Base-by-base conservation (phyloP, 2,888 invertebrate genomes). In the Gasteruption jaculator region DNA sequence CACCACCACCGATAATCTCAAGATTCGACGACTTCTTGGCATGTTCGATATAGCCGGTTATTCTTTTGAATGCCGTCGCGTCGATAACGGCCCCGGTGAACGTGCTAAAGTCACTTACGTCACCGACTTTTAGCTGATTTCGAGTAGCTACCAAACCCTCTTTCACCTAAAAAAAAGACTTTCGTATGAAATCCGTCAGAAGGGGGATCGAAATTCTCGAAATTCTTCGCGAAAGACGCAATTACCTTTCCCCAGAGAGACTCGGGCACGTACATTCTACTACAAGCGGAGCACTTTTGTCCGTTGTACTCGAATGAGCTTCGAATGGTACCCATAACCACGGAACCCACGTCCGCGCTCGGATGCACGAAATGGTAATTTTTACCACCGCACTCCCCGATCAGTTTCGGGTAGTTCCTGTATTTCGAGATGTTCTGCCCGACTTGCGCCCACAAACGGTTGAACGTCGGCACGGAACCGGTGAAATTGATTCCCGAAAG, bases 71-170 rank as follows among this genome's bases (percentile, higher is more conserved):
- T 6, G 99, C 93, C 63, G 83, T 86, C 30, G 86, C 87, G 71
- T 99, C 97, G 62, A 99, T 99, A 3, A 99, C 99, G 27, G 97
- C 95, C n/a, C 89, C 88, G 39, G 87, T 80, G 69, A 97, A 99
- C 4, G 81, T 75, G 48, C 82, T 80, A 54, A 83, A 84, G 60
- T 95, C 89, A 22, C 82, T 74, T 0, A 86, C 84, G 63, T 95
- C 90, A 8, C 92, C 96, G 46, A 96, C 76, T 73, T 90, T 93
- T 34, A 99, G 72, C 57, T 85, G 76, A 29, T 79, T 73, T 6
- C 83, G 77, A 49, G 82, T 81, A 21, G 78, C 75, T 12, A 88
- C 41, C 36, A 99, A 74, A 5, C 88, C 83, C 55, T 81, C 74
- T 67, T 85, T 82, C 36, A 90, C 77, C 73, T 83, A 58, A 16